Base-by-base conservation (phyloP, 2,797 vertebrate species). In the Ficedula albicollis region DNA sequence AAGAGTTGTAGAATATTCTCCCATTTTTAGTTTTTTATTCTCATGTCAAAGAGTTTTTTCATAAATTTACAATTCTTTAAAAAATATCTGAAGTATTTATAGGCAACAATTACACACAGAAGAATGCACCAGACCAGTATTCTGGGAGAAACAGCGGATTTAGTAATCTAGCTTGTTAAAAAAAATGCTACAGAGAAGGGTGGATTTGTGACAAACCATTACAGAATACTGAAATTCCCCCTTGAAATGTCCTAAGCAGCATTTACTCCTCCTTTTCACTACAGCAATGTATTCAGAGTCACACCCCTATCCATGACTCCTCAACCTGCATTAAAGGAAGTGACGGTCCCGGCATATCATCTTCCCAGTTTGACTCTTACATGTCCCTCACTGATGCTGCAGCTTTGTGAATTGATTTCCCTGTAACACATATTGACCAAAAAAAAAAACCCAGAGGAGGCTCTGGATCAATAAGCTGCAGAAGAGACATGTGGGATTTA, bases 371-470 rank as follows among this genome's bases (percentile, higher is more conserved):
- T 39, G 88, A 76, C 84, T 86, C 18, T 26, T 34, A 6, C 48
- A 32, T 1, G 19, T 41, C 82, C 48, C 77, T 56, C 86, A 21
- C 72, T 22, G 38, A 62, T 14, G 67, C 58, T 68, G 87, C 79
- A 84, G 91, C 86, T 95, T 51, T 80, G 77, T 39, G 36, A 70
- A 93, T 54, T 34, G 75, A 83, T 86, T 83, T 90, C 88, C 87
- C 93, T 84, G 82, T 67, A 73, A 76, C 34, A 62, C 29, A 6
- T 29, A 92, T 38, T 68, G 91, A 89, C n/a, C 2, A 85, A 94
- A 44, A 44, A 41, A 43, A 43, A 94, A 29, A 43, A 4, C 49
- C 87, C 78, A 68, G 63, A 84, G 64, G 46, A 85, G 39, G 74
- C 87, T 80, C 58, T 15, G 59, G 88, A 75, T 93, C 93, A 56